Conservation (phyloP, 2,888 invertebrate species). For the Hyposoter dolosus region DNA sequence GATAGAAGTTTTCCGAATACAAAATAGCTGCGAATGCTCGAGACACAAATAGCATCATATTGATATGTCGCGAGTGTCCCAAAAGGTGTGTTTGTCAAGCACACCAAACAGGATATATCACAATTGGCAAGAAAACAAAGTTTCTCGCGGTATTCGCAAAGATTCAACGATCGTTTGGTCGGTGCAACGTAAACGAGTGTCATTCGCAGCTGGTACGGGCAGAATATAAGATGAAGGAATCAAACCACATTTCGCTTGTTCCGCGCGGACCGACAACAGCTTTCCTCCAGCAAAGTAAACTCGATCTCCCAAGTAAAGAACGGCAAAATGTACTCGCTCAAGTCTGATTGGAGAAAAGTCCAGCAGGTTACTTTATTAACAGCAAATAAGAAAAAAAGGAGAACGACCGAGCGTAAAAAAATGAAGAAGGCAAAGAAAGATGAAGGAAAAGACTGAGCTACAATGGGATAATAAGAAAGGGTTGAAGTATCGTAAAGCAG, state of each 20-base stretch:
- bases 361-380: not conserved
- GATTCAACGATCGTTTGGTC: conserved; percentile 27
- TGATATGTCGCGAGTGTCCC: conserved; percentile 5
- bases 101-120: not conserved
- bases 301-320: conserved; percentile 8
- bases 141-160: conserved; percentile 17
- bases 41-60: conserved; percentile 12
- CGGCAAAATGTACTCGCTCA: not conserved
- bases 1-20: not conserved
- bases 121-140: not conserved
- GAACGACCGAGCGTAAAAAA: conserved; percentile 13
- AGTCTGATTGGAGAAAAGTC: conserved; percentile 20
- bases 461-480: conserved; percentile 37
- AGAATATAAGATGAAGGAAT: not conserved
- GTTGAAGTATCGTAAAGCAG: conserved; percentile 31
- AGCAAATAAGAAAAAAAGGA: conserved; percentile 4
- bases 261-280: conserved; percentile 29
- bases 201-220: conserved; percentile 38
- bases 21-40: not conserved
- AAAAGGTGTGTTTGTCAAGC: not conserved
- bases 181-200: conserved; percentile 28
- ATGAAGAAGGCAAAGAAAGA: conserved; percentile 13
- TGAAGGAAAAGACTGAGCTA: conserved; percentile 17
- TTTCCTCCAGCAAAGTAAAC: conserved; percentile 30
- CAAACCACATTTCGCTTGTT: conserved; percentile 45